phyloP scores from a whole-genome alignment of 1,140 invertebrate genomes.

The Sesamia nonagrioides region DNA sequence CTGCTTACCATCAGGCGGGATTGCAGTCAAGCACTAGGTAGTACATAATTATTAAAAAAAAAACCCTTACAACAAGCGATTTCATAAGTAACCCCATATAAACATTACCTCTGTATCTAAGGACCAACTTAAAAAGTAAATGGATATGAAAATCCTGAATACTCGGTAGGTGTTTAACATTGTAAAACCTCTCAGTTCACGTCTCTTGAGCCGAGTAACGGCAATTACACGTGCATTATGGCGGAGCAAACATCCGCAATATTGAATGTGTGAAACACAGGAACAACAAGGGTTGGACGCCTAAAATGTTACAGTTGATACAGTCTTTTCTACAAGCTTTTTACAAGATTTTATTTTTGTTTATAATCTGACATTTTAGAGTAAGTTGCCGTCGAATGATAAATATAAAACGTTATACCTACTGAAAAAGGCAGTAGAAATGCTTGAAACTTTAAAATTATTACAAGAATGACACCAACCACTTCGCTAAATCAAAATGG shows the following conservation, averaged over 20 bases:
- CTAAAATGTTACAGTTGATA: neutral
- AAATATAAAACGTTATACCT: too few species aligned
- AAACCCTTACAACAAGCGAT: neutral
- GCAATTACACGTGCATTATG: conserved; percentile 30
- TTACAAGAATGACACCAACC: too few species aligned
- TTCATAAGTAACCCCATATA: neutral
- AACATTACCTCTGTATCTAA: neutral
- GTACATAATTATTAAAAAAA: too few species aligned
- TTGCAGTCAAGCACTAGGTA: too few species aligned
- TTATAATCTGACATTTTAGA: too few species aligned
- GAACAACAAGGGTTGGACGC: neutral
- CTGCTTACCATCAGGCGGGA: too few species aligned
- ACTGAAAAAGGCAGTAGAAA: too few species aligned
- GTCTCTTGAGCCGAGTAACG: conserved; percentile 32
- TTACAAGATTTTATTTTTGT: too few species aligned
- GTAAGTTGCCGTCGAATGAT: too few species aligned
- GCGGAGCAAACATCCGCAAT: conserved; percentile 24
- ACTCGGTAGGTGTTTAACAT: conserved; percentile 22
- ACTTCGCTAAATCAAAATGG: too few species aligned
- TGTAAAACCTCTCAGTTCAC: conserved; percentile 8
- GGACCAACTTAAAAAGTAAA: conserved; percentile 7
- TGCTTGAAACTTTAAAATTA: too few species aligned
- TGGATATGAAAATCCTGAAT: conserved; percentile 17
- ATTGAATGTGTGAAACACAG: conserved; percentile 7
- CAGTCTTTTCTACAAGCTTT: neutral